Evolutionary conservation across 1,140 invertebrate genomes (phyloP), one percentile per base, ranked within the genome.

Genomic region (Drosophila arizonae): DNA sequence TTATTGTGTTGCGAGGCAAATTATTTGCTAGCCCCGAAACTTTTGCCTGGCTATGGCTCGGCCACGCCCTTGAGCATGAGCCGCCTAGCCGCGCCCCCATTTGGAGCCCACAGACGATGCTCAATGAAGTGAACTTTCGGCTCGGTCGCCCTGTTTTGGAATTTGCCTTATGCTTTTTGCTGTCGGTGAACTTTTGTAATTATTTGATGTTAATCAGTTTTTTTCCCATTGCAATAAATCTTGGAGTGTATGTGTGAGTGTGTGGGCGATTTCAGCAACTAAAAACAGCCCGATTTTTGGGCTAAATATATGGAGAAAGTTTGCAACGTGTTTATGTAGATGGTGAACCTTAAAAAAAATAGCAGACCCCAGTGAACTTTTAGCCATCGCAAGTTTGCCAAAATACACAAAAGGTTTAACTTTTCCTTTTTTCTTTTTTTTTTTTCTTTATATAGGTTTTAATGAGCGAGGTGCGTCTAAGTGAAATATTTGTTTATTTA

Each of bases 171-270:
- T 90, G 87, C 71, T 80, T 62, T 79, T 70, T 61, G 21, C 67
- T 61, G 81, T 72, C 75, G 69, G 50, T 71, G 72, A 90, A 90
- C 84, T 90, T 90, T 90, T 72, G 87, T 90, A 87, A 90, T 90
- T 90, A 90, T 88, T 87, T 90, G 82, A 90, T 90, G 84, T 90
- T 90, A 90, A 90, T 90, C 87, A 84, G 79, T 72, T 88, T 46
- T 45, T 73, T 65, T 87, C 66, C 74, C 58, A 69, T 78, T 77
- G 74, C 81, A 50, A 86, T 85, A 81, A 86, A 86, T 85, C 84
- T 82, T 68, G 41, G 46, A 6, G 24, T 11, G 26, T 45, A 13
- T 5, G 41, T 13, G 43, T 6, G 6, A 4, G 46, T 11, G 48
- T 3, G 48, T 10, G 52, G 24, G 13, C 41, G 6, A 43, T 58